Evolutionary conservation across 1,140 invertebrate genomes (phyloP).

Genomic region (Aphidius gifuensis): DNA sequence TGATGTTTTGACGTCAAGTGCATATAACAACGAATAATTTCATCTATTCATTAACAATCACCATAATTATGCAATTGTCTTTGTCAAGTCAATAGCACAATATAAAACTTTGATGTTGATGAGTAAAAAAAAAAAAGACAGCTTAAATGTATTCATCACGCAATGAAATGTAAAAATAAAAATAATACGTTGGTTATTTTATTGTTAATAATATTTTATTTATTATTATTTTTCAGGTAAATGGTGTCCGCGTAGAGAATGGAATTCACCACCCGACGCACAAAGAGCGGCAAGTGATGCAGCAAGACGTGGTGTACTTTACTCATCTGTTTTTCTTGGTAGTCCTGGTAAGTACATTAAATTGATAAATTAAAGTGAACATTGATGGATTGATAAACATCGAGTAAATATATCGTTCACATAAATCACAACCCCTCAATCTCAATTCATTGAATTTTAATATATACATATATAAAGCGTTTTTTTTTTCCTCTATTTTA

Average conservation of each 20-base stretch:
- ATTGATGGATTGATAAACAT: not conserved
- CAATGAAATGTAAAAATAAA: not conserved
- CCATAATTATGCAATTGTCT: conserved; percentile 53
- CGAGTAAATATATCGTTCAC: not conserved
- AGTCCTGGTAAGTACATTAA: conserved; percentile 72
- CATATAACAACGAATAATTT: too few relatives aligned
- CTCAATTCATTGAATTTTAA: not conserved
- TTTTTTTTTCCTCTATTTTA: too few relatives aligned
- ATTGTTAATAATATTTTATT: not conserved
- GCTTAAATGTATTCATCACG: not conserved
- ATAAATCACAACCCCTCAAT: not conserved
- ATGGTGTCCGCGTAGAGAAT: conserved; percentile 84
- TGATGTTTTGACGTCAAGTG: too few relatives aligned
- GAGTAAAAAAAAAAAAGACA: not conserved
- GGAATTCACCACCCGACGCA: conserved; percentile 79
- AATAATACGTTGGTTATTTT: too few relatives aligned
- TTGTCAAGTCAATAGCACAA: conserved; percentile 15
- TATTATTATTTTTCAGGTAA: conserved; percentile 64
- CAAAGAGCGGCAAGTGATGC: conserved; percentile 67
- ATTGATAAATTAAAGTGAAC: not conserved
- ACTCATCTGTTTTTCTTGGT: conserved; percentile 85
- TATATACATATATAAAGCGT: not conserved
- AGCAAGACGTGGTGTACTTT: conserved; percentile 73
- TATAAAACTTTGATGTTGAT: conserved; percentile 11
- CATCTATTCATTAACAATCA: conserved; percentile 45